Conservation (phyloP, 2,797 vertebrate species). For the Fundulus diaphanus region DNA sequence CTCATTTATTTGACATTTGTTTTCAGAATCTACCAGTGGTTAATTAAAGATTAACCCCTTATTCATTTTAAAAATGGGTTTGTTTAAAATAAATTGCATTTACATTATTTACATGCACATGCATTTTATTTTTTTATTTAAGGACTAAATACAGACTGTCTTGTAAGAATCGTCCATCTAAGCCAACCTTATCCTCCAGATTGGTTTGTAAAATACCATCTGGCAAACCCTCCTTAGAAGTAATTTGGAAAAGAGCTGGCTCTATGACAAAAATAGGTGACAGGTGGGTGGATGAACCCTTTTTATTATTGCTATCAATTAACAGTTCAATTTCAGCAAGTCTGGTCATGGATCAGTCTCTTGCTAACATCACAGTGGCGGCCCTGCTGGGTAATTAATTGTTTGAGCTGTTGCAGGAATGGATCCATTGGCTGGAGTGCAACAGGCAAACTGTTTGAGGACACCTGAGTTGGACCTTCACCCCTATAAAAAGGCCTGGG, state of each 20-base stretch:
- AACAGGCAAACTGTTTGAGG: too few species aligned
- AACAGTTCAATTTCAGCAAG: background rate
- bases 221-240: conserved; percentile 4
- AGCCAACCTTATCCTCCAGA: background rate
- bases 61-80: background rate
- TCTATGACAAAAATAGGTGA: background rate
- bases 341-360: background rate
- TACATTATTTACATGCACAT: background rate
- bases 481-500: too few species aligned
- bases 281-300: conserved; percentile 1
- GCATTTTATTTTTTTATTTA: background rate
- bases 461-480: too few species aligned
- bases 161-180: background rate
- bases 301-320: conserved; percentile 2
- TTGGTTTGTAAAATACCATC: conserved; percentile 5
- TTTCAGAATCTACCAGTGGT: background rate
- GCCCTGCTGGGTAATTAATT: too few species aligned
- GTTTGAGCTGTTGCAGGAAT: too few species aligned
- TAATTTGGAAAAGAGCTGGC: background rate
- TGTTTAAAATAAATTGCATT: background rate
- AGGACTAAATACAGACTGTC: background rate
- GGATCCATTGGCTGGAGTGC: too few species aligned
- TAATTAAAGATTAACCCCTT: background rate
- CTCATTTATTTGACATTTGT: background rate
- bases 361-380: background rate